Conservation (phyloP, 2,888 invertebrate genomes). For the Protodeltote pygarga region DNA sequence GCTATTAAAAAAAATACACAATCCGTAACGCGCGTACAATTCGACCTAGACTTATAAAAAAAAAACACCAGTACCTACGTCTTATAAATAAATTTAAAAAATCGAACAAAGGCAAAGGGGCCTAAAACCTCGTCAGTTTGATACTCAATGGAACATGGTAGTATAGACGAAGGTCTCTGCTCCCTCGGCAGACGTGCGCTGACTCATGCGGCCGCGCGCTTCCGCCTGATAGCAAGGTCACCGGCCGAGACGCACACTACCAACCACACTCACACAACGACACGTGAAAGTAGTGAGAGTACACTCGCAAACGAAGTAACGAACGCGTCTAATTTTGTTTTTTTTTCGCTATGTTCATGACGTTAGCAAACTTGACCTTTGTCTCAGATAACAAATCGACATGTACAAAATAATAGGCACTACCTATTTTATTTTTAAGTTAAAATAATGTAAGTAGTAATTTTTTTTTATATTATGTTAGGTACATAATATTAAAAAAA, state of each 20-base stretch:
- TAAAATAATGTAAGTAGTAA: no score
- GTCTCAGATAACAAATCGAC: constrained; percentile 32
- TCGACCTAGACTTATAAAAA: constrained; percentile 48
- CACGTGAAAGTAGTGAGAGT: constrained; percentile 84
- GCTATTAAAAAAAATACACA: no score
- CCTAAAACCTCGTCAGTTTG: constrained; percentile 34
- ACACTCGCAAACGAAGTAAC: constrained; percentile 68
- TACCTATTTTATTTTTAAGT: no score
- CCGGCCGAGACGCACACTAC: constrained; percentile 77
- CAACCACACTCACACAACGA: constrained; percentile 53
- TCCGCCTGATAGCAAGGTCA: constrained; percentile 87
- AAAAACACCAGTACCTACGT: no score
- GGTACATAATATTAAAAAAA: no score
- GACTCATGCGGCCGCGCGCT: constrained; percentile 82
- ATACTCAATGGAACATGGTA: constrained; percentile 54
- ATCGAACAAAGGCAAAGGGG: constrained; percentile 49
- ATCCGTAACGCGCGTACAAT: constrained; percentile 5
- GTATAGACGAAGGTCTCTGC: constrained; percentile 75
- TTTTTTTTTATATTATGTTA: no score
- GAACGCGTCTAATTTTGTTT: constrained; percentile 21
- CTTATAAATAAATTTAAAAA: constrained; percentile 36
- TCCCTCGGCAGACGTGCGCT: constrained; percentile 81
- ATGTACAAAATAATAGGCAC: no score
- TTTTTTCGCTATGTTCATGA: constrained; percentile 18
- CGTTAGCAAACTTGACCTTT: constrained; percentile 40